Conservation (phyloP, 2,888 invertebrate species). For the Eupelmus urozonus region DNA sequence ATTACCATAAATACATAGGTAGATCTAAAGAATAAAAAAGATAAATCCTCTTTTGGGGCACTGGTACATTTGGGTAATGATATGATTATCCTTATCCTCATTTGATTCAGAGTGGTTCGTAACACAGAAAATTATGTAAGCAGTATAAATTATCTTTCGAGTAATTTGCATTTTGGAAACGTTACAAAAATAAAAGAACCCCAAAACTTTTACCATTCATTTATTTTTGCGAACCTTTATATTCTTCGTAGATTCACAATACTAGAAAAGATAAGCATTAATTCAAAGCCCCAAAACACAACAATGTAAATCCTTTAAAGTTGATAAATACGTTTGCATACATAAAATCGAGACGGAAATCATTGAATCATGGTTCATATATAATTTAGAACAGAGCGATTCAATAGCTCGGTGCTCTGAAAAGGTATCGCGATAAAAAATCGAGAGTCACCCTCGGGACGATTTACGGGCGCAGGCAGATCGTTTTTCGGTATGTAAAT, state of each 20-base stretch:
- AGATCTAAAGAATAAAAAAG: background rate
- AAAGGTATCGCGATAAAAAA: conserved; percentile 47
- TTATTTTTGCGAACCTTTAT: too few relatives aligned
- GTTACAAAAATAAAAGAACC: too few relatives aligned
- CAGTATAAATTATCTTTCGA: background rate
- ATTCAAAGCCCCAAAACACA: too few relatives aligned
- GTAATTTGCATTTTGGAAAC: background rate
- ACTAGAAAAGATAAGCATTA: too few relatives aligned
- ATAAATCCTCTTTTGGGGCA: background rate
- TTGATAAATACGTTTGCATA: conserved; percentile 20
- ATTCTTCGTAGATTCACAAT: too few relatives aligned
- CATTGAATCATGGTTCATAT: conserved; percentile 20
- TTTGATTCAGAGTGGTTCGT: background rate
- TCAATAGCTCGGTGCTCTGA: conserved; percentile 1
- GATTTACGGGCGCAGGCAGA: conserved; percentile 25
- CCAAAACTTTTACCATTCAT: too few relatives aligned
- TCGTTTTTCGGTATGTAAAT: conserved; percentile 52
- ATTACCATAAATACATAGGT: background rate
- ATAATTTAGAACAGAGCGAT: conserved; percentile 10
- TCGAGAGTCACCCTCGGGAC: conserved; percentile 41
- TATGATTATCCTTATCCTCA: background rate
- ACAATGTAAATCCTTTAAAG: conserved; percentile 3
- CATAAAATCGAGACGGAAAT: background rate
- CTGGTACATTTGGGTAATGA: background rate
- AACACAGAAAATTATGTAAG: background rate